phyloP scores from a whole-genome alignment of 2,113 vertebrate genomes.

The Sinosuthora webbiana region DNA sequence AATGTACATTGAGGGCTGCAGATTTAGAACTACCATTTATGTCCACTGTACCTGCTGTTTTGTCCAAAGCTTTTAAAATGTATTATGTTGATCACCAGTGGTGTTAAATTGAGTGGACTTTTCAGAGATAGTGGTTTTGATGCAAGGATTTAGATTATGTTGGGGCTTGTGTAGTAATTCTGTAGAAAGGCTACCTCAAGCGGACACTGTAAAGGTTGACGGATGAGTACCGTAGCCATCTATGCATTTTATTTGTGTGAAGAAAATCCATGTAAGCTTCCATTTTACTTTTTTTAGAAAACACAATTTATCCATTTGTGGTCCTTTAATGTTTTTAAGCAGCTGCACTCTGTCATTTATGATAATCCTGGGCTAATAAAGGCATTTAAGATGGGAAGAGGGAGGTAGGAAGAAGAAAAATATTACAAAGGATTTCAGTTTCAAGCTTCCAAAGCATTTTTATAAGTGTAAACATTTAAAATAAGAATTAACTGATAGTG shows the following conservation, averaged over 20 bases:
- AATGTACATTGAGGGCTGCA: slow-evolving; percentile 64
- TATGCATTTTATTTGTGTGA: slow-evolving; percentile 60
- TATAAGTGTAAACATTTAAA: slow-evolving; percentile 78
- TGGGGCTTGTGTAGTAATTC: slow-evolving; percentile 67
- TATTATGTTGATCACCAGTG: slow-evolving; percentile 56
- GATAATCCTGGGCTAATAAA: slow-evolving; percentile 63
- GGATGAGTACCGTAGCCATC: slow-evolving; percentile 64
- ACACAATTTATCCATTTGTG: slow-evolving; percentile 42
- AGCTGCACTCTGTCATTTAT: slow-evolving; percentile 62
- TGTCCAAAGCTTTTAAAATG: slow-evolving; percentile 65
- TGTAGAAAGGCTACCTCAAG: slow-evolving; percentile 77
- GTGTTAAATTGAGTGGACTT: slow-evolving; percentile 67
- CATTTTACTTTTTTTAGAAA: not conserved
- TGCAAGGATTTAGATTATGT: slow-evolving; percentile 58
- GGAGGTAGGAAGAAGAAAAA: slow-evolving; percentile 61
- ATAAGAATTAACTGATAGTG: slow-evolving; percentile 72
- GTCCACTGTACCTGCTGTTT: slow-evolving; percentile 71
- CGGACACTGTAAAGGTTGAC: slow-evolving; percentile 59
- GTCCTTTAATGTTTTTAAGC: slow-evolving; percentile 47
- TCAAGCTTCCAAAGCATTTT: slow-evolving; percentile 80
- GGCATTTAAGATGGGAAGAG: slow-evolving; percentile 58
- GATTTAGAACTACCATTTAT: slow-evolving; percentile 64
- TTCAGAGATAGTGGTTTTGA: slow-evolving; percentile 42
- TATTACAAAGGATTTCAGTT: slow-evolving; percentile 64
- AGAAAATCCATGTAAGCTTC: slow-evolving; percentile 56